Conservation (phyloP, 2,113 vertebrate species). For the Terrapene triunguis region DNA sequence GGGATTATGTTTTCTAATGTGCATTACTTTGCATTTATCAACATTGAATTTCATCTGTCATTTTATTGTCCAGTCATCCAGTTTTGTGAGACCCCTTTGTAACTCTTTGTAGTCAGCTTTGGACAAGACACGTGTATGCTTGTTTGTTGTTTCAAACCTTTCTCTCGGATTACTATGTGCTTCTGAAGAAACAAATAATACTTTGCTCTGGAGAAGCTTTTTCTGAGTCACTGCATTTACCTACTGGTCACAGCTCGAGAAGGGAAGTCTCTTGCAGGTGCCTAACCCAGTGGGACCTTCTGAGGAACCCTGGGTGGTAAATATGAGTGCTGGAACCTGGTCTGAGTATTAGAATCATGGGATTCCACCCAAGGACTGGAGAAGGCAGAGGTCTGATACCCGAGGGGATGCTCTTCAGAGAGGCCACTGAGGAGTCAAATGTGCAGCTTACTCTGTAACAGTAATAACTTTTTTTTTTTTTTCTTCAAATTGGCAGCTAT, state of each 20-base stretch:
- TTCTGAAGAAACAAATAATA: neutral
- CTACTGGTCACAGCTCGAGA: neutral
- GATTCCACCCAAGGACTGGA: neutral
- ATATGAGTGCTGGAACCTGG: neutral
- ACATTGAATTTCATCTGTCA: neutral
- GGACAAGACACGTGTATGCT: neutral
- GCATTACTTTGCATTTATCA: neutral
- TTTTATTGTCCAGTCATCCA: neutral
- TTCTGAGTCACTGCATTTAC: neutral
- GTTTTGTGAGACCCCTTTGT: neutral
- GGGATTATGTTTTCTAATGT: neutral
- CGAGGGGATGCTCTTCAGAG: neutral
- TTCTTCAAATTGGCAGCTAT: neutral
- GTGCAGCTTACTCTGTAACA: neutral
- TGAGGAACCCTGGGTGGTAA: neutral
- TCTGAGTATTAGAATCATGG: neutral
- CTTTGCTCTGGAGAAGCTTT: neutral
- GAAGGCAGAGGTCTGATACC: neutral
- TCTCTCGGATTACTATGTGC: neutral
- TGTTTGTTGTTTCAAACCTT: neutral
- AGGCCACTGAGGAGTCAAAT: neutral
- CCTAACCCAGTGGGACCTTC: neutral
- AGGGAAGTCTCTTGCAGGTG: neutral
- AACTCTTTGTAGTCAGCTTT: neutral
- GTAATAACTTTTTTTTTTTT: neutral